Conservation (phyloP, 2,888 invertebrate genomes). For the Drosophila phalerata region DNA sequence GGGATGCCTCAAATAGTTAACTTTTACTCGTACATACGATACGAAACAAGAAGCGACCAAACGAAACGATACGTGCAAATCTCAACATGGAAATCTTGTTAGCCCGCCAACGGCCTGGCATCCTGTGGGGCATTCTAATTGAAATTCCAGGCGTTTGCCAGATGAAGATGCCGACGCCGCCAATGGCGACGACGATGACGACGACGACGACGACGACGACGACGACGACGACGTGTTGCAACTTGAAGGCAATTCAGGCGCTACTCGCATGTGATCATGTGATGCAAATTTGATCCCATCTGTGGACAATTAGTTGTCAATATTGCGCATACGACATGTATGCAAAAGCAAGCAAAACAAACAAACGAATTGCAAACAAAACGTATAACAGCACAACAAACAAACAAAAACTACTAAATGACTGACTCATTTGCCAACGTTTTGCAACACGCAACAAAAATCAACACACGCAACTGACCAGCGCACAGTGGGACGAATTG, state of each 20-base stretch:
- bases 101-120: constrained; percentile 54
- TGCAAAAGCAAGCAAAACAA: constrained; percentile 35
- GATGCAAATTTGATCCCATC: constrained; percentile 77
- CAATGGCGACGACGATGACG: too few species aligned
- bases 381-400: constrained; percentile 47
- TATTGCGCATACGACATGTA: constrained; percentile 76
- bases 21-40: constrained; percentile 24
- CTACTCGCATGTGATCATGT: constrained; percentile 54
- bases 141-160: constrained; percentile 58
- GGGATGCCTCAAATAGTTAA: constrained; percentile 23
- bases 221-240: constrained; percentile 25
- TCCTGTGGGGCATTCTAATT: constrained; percentile 76
- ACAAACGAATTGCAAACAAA: constrained; percentile 36
- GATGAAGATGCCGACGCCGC: constrained; percentile 34
- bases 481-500: constrained; percentile 52
- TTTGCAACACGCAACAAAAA: constrained; percentile 76
- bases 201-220: not conserved
- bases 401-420: constrained; percentile 49
- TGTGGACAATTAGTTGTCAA: constrained; percentile 77
- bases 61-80: constrained; percentile 43
- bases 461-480: constrained; percentile 71
- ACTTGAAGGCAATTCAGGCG: constrained; percentile 18
- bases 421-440: constrained; percentile 76
- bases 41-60: not conserved
- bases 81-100: constrained; percentile 76